phyloP scores from a whole-genome alignment of 2,113 vertebrate species.

The Delphinus delphis region DNA sequence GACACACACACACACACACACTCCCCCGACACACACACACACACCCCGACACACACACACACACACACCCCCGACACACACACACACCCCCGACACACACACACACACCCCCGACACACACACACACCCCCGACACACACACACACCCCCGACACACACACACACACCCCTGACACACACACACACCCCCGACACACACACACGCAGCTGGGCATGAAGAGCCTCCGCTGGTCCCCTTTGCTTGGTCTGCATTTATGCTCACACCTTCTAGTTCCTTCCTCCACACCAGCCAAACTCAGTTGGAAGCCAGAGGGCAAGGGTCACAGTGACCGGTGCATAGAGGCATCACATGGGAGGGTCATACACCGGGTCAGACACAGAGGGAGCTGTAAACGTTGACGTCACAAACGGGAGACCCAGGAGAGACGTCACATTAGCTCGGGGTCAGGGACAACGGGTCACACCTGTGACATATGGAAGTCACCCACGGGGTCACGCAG shows the following conservation, averaged over 20 bases:
- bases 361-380: background rate
- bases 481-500: background rate
- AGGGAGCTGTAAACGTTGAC: background rate
- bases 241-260: background rate
- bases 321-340: background rate
- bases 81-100: too few relatives aligned
- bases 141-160: too few relatives aligned
- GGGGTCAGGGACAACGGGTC: background rate
- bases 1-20: too few relatives aligned
- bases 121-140: too few relatives aligned
- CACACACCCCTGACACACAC: too few relatives aligned
- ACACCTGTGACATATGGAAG: background rate
- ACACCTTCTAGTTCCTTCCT: background rate
- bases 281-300: background rate
- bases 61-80: too few relatives aligned
- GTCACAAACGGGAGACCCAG: background rate
- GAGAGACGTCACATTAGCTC: background rate
- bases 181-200: too few relatives aligned
- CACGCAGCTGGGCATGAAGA: background rate
- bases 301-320: background rate
- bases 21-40: too few relatives aligned
- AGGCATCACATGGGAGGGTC: background rate
- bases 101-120: too few relatives aligned
- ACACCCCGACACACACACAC: too few relatives aligned
- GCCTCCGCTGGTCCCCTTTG: background rate